phyloP scores from a whole-genome alignment of 1,140 invertebrate genomes.

The Eriosoma lanigerum region DNA sequence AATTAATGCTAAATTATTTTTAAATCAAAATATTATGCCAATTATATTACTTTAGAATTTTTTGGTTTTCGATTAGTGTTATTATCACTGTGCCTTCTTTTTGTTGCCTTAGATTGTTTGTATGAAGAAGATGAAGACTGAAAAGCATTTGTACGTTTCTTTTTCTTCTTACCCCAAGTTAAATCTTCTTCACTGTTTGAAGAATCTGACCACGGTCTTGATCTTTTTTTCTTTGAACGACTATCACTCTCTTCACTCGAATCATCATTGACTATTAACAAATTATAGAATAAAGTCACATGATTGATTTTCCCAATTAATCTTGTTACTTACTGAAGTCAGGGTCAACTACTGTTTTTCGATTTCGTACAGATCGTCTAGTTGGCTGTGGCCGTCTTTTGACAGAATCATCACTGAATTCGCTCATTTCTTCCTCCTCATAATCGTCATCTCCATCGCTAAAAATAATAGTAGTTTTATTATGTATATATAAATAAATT shows the following conservation, averaged over 20 bases:
- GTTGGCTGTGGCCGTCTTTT: constrained; percentile 60
- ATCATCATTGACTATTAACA: constrained; percentile 57
- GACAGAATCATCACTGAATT: constrained; percentile 55
- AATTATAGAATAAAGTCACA: background rate
- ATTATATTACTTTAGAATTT: constrained; percentile 24
- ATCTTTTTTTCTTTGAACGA: constrained; percentile 63
- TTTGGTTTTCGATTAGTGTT: background rate
- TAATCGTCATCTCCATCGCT: constrained; percentile 45
- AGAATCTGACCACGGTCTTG: constrained; percentile 61
- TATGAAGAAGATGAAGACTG: background rate
- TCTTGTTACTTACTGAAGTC: constrained; percentile 62
- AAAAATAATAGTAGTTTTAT: background rate
- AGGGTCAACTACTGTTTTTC: constrained; percentile 63
- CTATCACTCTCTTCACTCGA: constrained; percentile 62
- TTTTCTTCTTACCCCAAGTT: constrained; percentile 63
- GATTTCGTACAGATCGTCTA: constrained; percentile 63
- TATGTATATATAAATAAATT: background rate
- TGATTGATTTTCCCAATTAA: background rate
- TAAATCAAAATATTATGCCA: background rate
- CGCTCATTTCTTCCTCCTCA: constrained; percentile 49
- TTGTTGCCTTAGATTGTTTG: constrained; percentile 9
- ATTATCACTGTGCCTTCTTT: constrained; percentile 1
- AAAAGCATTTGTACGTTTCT: constrained; percentile 52
- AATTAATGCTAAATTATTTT: background rate
- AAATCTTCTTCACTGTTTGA: constrained; percentile 64